A percentile compares a stretch with the other conserved stretches of the same genome.
These are phyloP conservation scores for Pangasianodon hypophthalmus DNA, from an alignment of 2,113 vertebrate genomes.

Conservation along the genomic window DNA sequence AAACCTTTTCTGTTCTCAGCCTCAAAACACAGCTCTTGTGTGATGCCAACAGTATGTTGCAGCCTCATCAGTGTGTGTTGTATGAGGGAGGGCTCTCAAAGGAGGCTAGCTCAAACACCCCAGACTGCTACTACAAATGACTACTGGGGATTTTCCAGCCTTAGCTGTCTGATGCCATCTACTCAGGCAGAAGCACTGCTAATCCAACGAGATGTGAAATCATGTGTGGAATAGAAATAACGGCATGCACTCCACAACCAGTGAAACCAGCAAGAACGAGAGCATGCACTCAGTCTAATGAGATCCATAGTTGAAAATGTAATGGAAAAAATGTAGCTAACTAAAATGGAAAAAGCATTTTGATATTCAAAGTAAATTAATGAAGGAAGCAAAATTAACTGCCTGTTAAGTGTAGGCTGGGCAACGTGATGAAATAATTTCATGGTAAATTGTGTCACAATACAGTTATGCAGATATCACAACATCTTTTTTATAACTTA, in stretches of 20 bases:
- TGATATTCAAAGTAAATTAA: constrained; percentile 4
- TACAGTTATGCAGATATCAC: neutral
- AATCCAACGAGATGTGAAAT: constrained; percentile 60
- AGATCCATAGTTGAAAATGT: neutral
- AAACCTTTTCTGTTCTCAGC: constrained; percentile 35
- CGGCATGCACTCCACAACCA: constrained; percentile 28
- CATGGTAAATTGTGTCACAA: neutral
- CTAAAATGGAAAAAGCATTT: neutral
- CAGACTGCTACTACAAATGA: constrained; percentile 70
- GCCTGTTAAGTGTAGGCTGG: neutral
- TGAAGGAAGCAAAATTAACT: constrained; percentile 1
- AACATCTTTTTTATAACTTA: neutral
- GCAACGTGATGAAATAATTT: neutral
- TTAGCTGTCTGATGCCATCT: constrained; percentile 69
- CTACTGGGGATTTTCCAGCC: constrained; percentile 64
- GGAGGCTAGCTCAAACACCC: constrained; percentile 58
- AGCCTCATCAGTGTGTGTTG: constrained; percentile 45
- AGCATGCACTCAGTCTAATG: constrained; percentile 23
- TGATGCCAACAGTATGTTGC: constrained; percentile 25
- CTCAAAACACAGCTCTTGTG: constrained; percentile 37
- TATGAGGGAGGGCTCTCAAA: constrained; percentile 60
- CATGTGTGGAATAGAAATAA: constrained; percentile 53
- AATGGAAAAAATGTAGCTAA: neutral
- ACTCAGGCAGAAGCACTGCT: constrained; percentile 59
- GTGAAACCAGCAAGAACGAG: constrained; percentile 43